phyloP scores from a whole-genome alignment of 2,797 vertebrate species.

The Anolis apletophallus region DNA sequence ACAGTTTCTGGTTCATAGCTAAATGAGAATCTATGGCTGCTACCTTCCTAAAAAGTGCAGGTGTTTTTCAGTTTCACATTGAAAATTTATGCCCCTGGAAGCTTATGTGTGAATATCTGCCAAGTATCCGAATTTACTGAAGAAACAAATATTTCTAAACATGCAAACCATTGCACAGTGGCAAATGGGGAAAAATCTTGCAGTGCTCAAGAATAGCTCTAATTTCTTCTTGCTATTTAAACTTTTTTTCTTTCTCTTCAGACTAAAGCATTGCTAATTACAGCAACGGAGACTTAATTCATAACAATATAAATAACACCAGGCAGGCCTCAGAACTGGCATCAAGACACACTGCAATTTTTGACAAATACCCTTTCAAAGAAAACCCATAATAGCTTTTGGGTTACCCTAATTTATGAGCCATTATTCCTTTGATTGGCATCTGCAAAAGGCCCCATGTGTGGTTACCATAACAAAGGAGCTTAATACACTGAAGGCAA shows the following conservation, averaged over 20 bases:
- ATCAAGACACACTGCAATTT: slow-evolving; percentile 36
- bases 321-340: slow-evolving; percentile 35
- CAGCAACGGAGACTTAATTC: slow-evolving; percentile 46
- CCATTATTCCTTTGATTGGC: slow-evolving; percentile 29
- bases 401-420: slow-evolving; percentile 39
- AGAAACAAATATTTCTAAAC: slow-evolving; percentile 25
- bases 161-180: slow-evolving; percentile 27
- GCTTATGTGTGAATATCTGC: background rate
- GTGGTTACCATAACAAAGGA: slow-evolving; percentile 49
- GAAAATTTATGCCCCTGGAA: background rate
- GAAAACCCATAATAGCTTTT: slow-evolving; percentile 44
- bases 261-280: slow-evolving; percentile 41
- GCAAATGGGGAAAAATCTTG: slow-evolving; percentile 44
- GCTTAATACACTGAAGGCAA: slow-evolving; percentile 29
- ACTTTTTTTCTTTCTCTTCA: background rate
- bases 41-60: background rate
- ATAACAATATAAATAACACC: slow-evolving; percentile 40
- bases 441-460: slow-evolving; percentile 33
- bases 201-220: slow-evolving; percentile 41
- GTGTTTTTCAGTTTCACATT: background rate
- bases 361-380: slow-evolving; percentile 38
- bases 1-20: background rate
- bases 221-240: slow-evolving; percentile 52
- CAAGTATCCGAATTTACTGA: slow-evolving; percentile 7
- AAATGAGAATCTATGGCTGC: background rate